phyloP scores from a whole-genome alignment of 2,797 vertebrate species.

The Anomalospiza imberbis region DNA sequence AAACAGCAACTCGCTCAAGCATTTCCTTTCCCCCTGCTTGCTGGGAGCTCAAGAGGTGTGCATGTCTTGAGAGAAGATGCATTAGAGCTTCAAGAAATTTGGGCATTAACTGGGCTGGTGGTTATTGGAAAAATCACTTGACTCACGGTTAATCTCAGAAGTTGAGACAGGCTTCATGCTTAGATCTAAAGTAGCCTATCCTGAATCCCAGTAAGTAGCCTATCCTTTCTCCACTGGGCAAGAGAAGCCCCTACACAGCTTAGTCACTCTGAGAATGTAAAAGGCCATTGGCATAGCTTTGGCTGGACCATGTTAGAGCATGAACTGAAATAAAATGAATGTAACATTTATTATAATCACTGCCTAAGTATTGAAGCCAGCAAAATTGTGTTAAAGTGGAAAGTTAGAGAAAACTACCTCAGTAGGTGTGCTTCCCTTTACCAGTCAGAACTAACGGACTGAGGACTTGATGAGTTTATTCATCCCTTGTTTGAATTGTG shows the following conservation, averaged over 20 bases:
- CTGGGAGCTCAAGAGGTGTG: not conserved
- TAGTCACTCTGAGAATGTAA: not conserved
- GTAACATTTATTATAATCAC: not conserved
- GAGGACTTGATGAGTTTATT: not conserved
- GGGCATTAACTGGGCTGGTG: not conserved
- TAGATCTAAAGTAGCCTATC: not conserved
- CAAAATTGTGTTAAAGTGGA: not conserved
- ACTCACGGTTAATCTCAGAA: not conserved
- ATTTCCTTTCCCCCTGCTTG: not conserved
- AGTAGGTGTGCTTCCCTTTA: not conserved
- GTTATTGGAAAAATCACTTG: not conserved
- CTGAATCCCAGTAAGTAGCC: not conserved
- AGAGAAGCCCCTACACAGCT: not conserved
- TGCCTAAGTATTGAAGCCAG: not conserved
- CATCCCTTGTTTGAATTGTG: not conserved
- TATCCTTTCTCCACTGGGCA: not conserved
- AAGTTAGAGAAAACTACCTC: not conserved
- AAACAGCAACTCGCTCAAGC: not conserved
- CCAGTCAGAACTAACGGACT: not conserved
- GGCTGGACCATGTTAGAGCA: not conserved
- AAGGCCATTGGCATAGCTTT: not conserved
- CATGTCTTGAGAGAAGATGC: not conserved
- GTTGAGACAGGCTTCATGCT: not conserved
- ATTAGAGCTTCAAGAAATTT: not conserved
- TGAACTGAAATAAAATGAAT: not conserved